These are phyloP conservation scores for Thymelicus sylvestris DNA, from an alignment of 2,888 invertebrate genomes.

Conservation along the genomic window DNA sequence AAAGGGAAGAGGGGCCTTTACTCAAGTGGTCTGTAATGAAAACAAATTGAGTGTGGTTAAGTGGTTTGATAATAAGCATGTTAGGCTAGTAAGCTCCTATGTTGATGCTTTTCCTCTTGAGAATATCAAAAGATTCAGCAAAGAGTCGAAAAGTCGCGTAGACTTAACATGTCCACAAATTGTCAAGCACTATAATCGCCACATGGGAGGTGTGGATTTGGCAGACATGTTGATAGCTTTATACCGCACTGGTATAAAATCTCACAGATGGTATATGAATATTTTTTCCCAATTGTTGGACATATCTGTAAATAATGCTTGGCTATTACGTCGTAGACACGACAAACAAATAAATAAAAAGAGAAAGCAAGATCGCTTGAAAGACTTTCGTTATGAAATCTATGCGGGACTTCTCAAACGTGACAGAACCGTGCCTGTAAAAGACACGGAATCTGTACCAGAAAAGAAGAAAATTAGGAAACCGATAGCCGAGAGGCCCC, in stretches of 20 bases:
- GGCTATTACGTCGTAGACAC: constrained; percentile 3
- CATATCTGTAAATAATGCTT: constrained; percentile 10
- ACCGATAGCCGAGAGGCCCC: constrained; percentile 41
- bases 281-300: constrained; percentile 40
- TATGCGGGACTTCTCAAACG: constrained; percentile 34
- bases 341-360: background rate
- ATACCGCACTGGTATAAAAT: constrained; percentile 43
- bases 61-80: no score
- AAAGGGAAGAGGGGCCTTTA: no score
- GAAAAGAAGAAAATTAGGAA: constrained; percentile 41
- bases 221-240: constrained; percentile 38
- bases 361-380: constrained; percentile 41
- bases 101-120: constrained; percentile 41
- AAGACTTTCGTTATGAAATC: constrained; percentile 43
- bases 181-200: constrained; percentile 45
- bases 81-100: constrained; percentile 43
- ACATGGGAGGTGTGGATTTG: constrained; percentile 44
- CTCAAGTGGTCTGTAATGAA: no score
- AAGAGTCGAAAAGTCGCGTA: constrained; percentile 38
- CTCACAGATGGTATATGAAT: constrained; percentile 45
- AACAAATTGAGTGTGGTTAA: no score
- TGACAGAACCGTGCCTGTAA: background rate
- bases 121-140: constrained; percentile 41
- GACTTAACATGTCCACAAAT: constrained; percentile 44
- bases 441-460: background rate